Percentiles rank a stretch among this genome's conserved stretches.
Conservation (phyloP, 2,888 invertebrate genomes). For the Drosophila antonietae region DNA sequence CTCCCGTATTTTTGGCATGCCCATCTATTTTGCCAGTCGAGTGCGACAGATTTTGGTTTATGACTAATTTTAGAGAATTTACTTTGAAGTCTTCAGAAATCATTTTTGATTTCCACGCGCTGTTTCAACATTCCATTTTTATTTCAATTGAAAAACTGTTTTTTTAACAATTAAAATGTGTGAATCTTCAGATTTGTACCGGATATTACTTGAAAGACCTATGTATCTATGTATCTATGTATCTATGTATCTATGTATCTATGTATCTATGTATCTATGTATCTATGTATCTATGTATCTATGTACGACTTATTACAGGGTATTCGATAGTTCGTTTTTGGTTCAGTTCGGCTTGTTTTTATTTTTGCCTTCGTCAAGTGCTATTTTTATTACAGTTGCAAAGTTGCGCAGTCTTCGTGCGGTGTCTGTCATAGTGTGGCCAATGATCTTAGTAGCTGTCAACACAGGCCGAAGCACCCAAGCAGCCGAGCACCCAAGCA, state of each 20-base stretch:
- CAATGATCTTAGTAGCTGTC: conserved; percentile 73
- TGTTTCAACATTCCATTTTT: conserved; percentile 9
- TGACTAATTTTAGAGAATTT: conserved; percentile 70
- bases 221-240: too few species aligned
- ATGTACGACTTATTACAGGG: conserved; percentile 1
- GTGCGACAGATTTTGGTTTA: conserved; percentile 52
- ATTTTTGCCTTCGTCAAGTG: conserved; percentile 41
- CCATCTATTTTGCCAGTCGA: conserved; percentile 37
- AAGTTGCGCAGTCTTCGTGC: conserved; percentile 61
- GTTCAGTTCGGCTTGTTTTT: neutral
- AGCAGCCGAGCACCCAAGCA: neutral
- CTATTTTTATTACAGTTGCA: conserved; percentile 70
- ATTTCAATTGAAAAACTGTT: conserved; percentile 9
- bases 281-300: too few species aligned
- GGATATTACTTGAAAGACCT: neutral
- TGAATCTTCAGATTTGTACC: neutral
- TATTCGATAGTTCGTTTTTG: neutral
- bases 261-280: too few species aligned
- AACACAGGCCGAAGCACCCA: conserved; percentile 31
- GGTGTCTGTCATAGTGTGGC: conserved; percentile 49
- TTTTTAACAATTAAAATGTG: conserved; percentile 13
- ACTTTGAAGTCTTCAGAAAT: conserved; percentile 65
- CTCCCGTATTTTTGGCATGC: conserved; percentile 59
- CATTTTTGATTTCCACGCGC: conserved; percentile 27
- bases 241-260: too few species aligned